phyloP scores from a whole-genome alignment of 1,140 invertebrate species.

The Amyelois transitella region DNA sequence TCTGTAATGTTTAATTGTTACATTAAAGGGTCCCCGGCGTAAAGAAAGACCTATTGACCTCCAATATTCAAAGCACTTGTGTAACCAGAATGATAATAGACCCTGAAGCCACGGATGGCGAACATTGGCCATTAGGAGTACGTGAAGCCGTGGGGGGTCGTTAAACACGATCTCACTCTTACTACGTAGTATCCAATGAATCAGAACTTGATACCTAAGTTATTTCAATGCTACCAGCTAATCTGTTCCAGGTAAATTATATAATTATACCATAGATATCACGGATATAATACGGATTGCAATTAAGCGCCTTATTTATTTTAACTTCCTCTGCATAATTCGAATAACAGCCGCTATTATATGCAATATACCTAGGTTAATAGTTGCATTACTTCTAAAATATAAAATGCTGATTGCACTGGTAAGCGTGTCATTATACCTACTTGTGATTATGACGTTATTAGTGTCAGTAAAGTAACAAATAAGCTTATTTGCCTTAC shows the following conservation, averaged over 20 bases:
- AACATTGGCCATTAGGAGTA: constrained; percentile 50
- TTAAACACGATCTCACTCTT: constrained; percentile 16
- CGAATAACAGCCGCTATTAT: not conserved
- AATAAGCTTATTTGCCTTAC: not conserved
- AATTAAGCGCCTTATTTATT: constrained; percentile 23
- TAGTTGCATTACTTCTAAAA: not conserved
- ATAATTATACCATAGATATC: constrained; percentile 24
- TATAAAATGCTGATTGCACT: not conserved
- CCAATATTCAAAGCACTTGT: constrained; percentile 28
- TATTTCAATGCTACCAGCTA: not conserved
- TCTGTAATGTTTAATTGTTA: constrained; percentile 67
- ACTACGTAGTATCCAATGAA: not conserved
- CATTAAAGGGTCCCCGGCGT: not conserved
- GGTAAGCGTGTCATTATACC: not conserved
- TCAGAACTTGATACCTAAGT: not conserved
- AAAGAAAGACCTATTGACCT: constrained; percentile 34
- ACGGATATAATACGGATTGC: constrained; percentile 15
- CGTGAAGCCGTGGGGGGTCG: constrained; percentile 53
- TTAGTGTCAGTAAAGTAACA: not conserved
- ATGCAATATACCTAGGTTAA: not conserved
- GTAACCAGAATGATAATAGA: constrained; percentile 30
- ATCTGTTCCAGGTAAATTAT: constrained; percentile 13
- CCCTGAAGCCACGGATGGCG: constrained; percentile 30
- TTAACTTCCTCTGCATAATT: constrained; percentile 17
- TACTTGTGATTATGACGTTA: not conserved